Conservation (phyloP, 2,888 invertebrate species). For the Volucella zonaria region DNA sequence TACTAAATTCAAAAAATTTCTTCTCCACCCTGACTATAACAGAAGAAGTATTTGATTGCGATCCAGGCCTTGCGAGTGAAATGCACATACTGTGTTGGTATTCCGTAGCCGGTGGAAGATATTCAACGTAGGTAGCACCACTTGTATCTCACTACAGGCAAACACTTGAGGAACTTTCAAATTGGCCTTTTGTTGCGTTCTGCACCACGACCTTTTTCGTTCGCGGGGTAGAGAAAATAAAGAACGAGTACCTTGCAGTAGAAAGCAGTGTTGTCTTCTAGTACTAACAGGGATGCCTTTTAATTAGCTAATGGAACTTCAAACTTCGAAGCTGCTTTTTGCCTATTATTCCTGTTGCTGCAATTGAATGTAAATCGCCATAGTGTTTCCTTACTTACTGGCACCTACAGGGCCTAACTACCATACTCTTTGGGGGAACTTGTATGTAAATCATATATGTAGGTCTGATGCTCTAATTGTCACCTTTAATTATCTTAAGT, state of each 20-base stretch:
- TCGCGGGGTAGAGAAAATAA: too few species aligned
- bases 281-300: conserved; percentile 28
- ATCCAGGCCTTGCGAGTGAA: conserved; percentile 11
- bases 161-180: conserved; percentile 69
- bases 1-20: background rate
- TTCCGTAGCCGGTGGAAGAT: too few species aligned
- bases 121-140: conserved; percentile 29
- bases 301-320: conserved; percentile 71
- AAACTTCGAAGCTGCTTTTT: conserved; percentile 48
- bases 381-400: conserved; percentile 34
- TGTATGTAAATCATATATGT: too few species aligned
- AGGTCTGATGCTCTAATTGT: too few species aligned
- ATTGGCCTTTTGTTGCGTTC: conserved; percentile 66
- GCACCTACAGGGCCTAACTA: background rate
- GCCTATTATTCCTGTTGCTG: conserved; percentile 36
- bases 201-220: background rate
- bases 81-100: conserved; percentile 14
- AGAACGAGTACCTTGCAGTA: conserved; percentile 28
- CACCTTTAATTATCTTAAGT: too few species aligned
- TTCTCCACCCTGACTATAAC: conserved; percentile 36
- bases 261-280: conserved; percentile 6
- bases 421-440: background rate
- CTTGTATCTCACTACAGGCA: conserved; percentile 55
- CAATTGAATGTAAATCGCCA: conserved; percentile 54
- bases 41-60: conserved; percentile 50